phyloP scores from a whole-genome alignment of 2,888 invertebrate species.

The Sisyra terminalis region DNA sequence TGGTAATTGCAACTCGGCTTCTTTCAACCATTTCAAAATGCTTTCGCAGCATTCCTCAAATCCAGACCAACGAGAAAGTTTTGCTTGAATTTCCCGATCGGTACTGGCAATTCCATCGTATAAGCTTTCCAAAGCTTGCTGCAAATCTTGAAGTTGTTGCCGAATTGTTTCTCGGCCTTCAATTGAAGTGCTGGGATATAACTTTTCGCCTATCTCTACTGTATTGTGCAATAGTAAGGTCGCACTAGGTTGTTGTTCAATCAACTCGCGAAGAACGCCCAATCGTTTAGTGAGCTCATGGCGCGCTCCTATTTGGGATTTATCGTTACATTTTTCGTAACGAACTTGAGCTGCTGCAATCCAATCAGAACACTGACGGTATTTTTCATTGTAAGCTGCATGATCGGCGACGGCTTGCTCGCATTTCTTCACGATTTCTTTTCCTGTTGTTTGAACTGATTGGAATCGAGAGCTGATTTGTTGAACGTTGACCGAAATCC shows the following conservation, averaged over 20 bases:
- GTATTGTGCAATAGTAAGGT: conserved; percentile 64
- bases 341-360: conserved; percentile 56
- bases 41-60: conserved; percentile 74
- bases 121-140: conserved; percentile 63
- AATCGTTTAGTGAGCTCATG: conserved; percentile 53
- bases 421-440: conserved; percentile 82
- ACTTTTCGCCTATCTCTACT: conserved; percentile 73
- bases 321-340: conserved; percentile 43
- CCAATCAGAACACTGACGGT: conserved; percentile 71
- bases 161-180: conserved; percentile 78
- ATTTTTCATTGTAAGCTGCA: conserved; percentile 61
- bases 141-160: conserved; percentile 67
- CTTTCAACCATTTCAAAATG: conserved; percentile 62
- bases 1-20: conserved; percentile 57
- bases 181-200: conserved; percentile 69
- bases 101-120: conserved; percentile 65
- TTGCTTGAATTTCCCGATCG: conserved; percentile 67
- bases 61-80: conserved; percentile 73
- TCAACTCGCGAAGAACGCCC: conserved; percentile 51
- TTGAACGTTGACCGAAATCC: conserved; percentile 75
- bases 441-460: conserved; percentile 73
- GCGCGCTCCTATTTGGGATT: conserved; percentile 38
- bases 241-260: conserved; percentile 59
- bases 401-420: conserved; percentile 78
- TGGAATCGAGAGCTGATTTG: conserved; percentile 83